Conservation (phyloP, 1,140 invertebrate species). For the Probaryconus sp. region DNA sequence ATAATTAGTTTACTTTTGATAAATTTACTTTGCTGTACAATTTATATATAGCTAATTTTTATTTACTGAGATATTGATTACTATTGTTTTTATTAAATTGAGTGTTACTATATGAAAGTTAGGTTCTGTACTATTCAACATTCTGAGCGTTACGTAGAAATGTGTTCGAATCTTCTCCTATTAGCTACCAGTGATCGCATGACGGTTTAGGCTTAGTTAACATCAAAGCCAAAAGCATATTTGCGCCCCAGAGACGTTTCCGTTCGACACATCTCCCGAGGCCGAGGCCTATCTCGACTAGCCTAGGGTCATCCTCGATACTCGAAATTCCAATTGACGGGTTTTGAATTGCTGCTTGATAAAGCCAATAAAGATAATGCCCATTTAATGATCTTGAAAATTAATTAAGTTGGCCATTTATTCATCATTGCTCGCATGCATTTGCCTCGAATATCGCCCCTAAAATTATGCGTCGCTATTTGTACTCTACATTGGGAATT, state of each 20-base stretch:
- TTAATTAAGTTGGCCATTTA: slow-evolving; percentile 54
- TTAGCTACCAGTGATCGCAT: slow-evolving; percentile 72
- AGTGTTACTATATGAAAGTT: no score
- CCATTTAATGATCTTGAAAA: slow-evolving; percentile 45
- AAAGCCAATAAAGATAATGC: slow-evolving; percentile 56
- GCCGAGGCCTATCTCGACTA: slow-evolving; percentile 42
- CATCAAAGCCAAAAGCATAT: slow-evolving; percentile 79
- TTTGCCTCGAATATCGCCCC: no score
- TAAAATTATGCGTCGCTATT: no score
- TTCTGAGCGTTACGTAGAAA: slow-evolving; percentile 42
- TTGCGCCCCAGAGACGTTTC: slow-evolving; percentile 65
- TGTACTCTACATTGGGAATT: no score
- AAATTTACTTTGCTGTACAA: no score
- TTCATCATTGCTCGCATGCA: no score
- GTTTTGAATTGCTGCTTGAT: slow-evolving; percentile 58
- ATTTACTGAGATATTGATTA: slow-evolving; percentile 37
- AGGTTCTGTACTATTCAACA: no score
- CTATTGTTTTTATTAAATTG: no score
- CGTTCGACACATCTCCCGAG: slow-evolving; percentile 55
- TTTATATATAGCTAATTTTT: no score
- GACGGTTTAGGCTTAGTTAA: slow-evolving; percentile 69
- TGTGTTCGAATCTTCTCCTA: slow-evolving; percentile 66
- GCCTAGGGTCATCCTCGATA: slow-evolving; percentile 57
- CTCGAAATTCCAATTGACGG: slow-evolving; percentile 47
- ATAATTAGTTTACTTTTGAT: no score